These are phyloP conservation scores for Arctocebus calabarensis DNA, from an alignment of 2,797 vertebrate genomes.

Conservation along the genomic window DNA sequence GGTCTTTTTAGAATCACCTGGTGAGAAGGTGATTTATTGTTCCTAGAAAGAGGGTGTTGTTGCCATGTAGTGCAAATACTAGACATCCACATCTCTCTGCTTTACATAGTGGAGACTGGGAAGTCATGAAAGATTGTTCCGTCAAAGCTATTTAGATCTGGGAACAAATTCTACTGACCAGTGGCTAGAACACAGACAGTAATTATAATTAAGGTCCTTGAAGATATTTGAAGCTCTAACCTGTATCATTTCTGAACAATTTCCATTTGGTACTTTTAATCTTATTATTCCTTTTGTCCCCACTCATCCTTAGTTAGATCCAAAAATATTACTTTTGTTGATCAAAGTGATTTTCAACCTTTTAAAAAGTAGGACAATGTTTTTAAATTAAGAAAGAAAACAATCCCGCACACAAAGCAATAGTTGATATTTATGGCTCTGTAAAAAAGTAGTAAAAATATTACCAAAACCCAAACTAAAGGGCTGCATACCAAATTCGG, in stretches of 20 bases:
- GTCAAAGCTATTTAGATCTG: conserved; percentile 7
- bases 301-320: neutral
- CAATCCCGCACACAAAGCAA: neutral
- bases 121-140: neutral
- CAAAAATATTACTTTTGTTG: neutral
- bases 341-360: conserved; percentile 39
- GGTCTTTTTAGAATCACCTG: neutral
- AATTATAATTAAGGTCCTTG: neutral
- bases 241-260: neutral
- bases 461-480: neutral
- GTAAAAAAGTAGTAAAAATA: neutral
- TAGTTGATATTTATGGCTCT: neutral
- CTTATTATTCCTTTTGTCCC: neutral
- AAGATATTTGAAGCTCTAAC: conserved; percentile 1
- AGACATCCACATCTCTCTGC: neutral
- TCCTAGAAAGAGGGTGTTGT: neutral
- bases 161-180: neutral
- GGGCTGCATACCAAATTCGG: neutral
- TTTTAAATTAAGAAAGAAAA: conserved; percentile 35
- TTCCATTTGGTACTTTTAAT: conserved; percentile 11
- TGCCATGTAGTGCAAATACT: neutral
- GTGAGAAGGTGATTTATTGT: no score
- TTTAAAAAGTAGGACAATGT: neutral
- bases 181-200: neutral
- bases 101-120: neutral